Percentiles rank a stretch among this genome's conserved stretches.
Evolutionary conservation across 2,797 vertebrate species (phyloP).

Genomic region (Microctenopoma stevenorrisi): DNA sequence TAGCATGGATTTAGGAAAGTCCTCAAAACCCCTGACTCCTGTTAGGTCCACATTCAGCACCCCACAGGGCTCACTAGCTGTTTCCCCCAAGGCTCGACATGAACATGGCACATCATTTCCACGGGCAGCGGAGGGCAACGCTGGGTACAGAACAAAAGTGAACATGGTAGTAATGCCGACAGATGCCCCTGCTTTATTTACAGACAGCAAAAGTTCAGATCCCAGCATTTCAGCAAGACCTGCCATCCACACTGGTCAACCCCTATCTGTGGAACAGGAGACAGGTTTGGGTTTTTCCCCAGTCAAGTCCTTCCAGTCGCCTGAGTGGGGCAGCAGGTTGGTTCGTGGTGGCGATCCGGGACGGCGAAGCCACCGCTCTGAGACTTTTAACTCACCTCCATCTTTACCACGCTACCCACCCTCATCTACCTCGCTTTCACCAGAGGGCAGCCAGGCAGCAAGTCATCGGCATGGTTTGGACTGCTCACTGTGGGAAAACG

Average conservation of each 20-base stretch:
- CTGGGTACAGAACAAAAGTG: slow-evolving; percentile 65
- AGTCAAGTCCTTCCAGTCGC: slow-evolving; percentile 76
- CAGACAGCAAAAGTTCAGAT: slow-evolving; percentile 69
- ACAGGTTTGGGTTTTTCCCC: slow-evolving; percentile 72
- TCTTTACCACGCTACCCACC: slow-evolving; percentile 68
- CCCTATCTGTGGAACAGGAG: slow-evolving; percentile 73
- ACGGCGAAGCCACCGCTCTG: slow-evolving; percentile 75
- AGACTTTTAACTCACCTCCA: slow-evolving; percentile 75
- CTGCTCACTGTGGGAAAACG: slow-evolving; percentile 77
- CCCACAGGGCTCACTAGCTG: slow-evolving; percentile 64
- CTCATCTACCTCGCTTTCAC: slow-evolving; percentile 77
- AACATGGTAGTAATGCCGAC: slow-evolving; percentile 54
- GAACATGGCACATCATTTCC: slow-evolving; percentile 71
- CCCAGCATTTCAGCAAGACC: slow-evolving; percentile 68
- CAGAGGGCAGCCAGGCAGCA: slow-evolving; percentile 72
- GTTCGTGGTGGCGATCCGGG: slow-evolving; percentile 73
- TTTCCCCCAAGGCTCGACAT: slow-evolving; percentile 70
- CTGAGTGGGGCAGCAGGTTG: slow-evolving; percentile 73
- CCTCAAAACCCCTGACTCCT: slow-evolving; percentile 63
- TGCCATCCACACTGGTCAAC: slow-evolving; percentile 54
- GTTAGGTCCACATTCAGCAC: slow-evolving; percentile 75
- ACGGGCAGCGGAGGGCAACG: slow-evolving; percentile 65
- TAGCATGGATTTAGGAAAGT: slow-evolving; percentile 79
- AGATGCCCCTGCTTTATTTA: slow-evolving; percentile 56
- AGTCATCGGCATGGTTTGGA: slow-evolving; percentile 78